Evolutionary conservation across 2,888 invertebrate species (phyloP), one percentile per base, ranked within the genome.

Genomic region (Elegia similella): DNA sequence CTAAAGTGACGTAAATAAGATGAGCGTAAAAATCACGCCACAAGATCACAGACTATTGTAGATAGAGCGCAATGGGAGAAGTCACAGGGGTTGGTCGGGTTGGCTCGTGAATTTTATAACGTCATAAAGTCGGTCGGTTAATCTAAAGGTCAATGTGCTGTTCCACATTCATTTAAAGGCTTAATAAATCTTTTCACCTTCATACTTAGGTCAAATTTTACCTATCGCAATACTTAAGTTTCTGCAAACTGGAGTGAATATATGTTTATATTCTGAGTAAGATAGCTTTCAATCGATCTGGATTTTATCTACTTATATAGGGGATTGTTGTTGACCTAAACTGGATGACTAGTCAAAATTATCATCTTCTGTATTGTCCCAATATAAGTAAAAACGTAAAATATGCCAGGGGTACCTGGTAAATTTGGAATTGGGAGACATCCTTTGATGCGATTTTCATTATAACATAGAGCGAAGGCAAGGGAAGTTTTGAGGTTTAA

Each of bases 121-220:
- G 62, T 57, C 67, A 69, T 77, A 75, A 76, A 75, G 63, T 71
- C 59, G 62, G 65, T 71, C 67, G 64, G 70, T 75, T 73, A 70
- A 73, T 70, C 68, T 65, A 61, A 68, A 73, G 73, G 71, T 70
- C 67, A 68, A 69, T 65, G 67, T 64, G 65, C 65, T 58, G 56
- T 44, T 61, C 64, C 65, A 62, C 59, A 65, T 64, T 60, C 62
- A 59, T 68, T 72, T 70, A 61, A 65, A 59, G 55, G 57, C 48
- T 43, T 42, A 55, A 56, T 59, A 59, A 61, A 59, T 52, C 44
- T 34, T 58, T 55, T 48, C 55, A 61, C 57, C 48, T 55, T 15
- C 32, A 34, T 50, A 50, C 50, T 17, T 50, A 50, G 17, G 32
- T 8, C 12, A 13, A 32, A 48, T 8, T 32, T 15, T 29, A 10